Evolutionary conservation across 2,797 vertebrate genomes (phyloP).

Genomic region (Lophius americanus): DNA sequence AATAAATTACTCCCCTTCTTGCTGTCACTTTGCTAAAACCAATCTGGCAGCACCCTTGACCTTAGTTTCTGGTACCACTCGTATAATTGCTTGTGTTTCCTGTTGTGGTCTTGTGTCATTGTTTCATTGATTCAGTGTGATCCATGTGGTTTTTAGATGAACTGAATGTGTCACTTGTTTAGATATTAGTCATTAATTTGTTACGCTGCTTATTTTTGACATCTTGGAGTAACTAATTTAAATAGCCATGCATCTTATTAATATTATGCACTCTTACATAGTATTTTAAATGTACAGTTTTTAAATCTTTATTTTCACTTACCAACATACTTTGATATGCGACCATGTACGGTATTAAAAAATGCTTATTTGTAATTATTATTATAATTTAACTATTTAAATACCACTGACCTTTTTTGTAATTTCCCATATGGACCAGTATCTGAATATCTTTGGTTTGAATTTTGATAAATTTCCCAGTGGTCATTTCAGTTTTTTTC

Average conservation of each 20-base stretch:
- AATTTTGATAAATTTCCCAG: too few relatives aligned
- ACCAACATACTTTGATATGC: not conserved
- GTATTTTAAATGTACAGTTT: not conserved
- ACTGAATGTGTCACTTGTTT: slow-evolving; percentile 11
- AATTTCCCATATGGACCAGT: too few relatives aligned
- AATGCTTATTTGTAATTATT: not conserved
- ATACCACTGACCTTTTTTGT: not conserved
- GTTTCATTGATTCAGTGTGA: slow-evolving; percentile 43
- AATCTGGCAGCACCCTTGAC: slow-evolving; percentile 42
- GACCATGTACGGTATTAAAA: not conserved
- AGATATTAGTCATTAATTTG: slow-evolving; percentile 20
- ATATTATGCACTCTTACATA: not conserved
- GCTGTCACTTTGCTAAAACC: slow-evolving; percentile 43
- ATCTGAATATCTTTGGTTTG: too few relatives aligned
- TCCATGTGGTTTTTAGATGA: slow-evolving; percentile 20
- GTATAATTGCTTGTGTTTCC: slow-evolving; percentile 26
- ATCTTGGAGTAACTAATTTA: not conserved
- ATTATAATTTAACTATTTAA: not conserved
- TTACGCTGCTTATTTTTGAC: slow-evolving; percentile 14
- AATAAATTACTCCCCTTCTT: slow-evolving; percentile 41
- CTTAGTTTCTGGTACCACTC: slow-evolving; percentile 33
- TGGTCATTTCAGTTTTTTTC: too few relatives aligned
- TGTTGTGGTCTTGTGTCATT: slow-evolving; percentile 31
- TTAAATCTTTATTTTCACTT: not conserved
- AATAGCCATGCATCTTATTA: slow-evolving; percentile 6